A percentile compares a stretch with the other conserved stretches of the same genome.
Conservation (phyloP, 2,888 invertebrate species). For the Coelinius sp. region DNA sequence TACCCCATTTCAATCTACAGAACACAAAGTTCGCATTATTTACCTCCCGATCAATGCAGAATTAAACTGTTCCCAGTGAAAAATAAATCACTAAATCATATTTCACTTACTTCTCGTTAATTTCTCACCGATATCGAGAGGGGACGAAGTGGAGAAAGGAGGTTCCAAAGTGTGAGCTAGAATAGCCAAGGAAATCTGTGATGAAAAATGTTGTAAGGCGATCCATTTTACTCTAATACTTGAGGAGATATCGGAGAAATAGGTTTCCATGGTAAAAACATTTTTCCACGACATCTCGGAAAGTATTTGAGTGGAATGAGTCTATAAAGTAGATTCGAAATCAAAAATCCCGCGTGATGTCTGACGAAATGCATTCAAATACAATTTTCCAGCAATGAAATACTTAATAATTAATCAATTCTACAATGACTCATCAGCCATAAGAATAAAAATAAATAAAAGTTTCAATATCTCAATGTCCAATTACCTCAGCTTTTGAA, state of each 20-base stretch:
- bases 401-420: too few relatives aligned
- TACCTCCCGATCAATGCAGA: constrained; percentile 26
- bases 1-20: not conserved
- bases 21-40: constrained; percentile 19
- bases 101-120: not conserved
- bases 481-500: too few relatives aligned
- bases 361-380: too few relatives aligned
- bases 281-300: not conserved
- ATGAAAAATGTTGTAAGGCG: not conserved
- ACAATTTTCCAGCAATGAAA: too few relatives aligned
- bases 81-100: not conserved
- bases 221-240: not conserved
- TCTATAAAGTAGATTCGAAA: not conserved
- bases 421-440: too few relatives aligned
- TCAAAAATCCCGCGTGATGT: not conserved
- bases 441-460: too few relatives aligned
- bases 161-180: not conserved
- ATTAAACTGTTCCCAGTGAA: constrained; percentile 12
- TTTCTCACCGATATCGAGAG: not conserved
- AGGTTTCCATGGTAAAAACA: not conserved
- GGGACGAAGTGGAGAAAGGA: not conserved
- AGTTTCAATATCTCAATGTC: too few relatives aligned
- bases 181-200: not conserved
- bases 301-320: not conserved
- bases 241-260: not conserved